Percentiles rank a stretch among this genome's conserved stretches.
phyloP scores from a whole-genome alignment of 35 echinoderm and acorn worm species.

The Stichopus chloronotus region DNA sequence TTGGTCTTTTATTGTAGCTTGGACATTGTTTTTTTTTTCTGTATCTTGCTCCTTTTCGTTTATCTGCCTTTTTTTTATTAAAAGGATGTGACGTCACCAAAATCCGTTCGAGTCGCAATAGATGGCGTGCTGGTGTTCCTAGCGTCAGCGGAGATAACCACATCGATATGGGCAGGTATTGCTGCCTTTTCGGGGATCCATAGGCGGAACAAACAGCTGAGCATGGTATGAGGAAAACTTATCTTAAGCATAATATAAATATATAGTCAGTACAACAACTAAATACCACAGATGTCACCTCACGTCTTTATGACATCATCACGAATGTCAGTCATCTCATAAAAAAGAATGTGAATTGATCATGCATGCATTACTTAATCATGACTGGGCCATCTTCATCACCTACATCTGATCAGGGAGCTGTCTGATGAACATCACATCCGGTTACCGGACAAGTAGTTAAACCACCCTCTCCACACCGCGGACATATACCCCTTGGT shows the following conservation, averaged over 20 bases:
- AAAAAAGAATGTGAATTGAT: neutral
- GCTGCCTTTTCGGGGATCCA: neutral
- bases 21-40: neutral
- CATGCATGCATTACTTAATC: neutral
- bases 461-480: too few species aligned
- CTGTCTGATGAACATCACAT: too few species aligned
- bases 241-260: neutral
- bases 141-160: neutral
- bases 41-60: neutral
- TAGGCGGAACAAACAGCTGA: neutral
- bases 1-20: neutral
- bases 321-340: too few species aligned
- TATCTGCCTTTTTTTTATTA: neutral
- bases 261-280: neutral
- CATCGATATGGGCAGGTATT: neutral
- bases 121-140: conserved; percentile 17
- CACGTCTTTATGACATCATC: too few species aligned
- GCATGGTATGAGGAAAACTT: neutral
- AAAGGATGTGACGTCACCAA: neutral
- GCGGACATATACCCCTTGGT: too few species aligned
- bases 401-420: too few species aligned
- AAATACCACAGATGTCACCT: neutral
- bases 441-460: too few species aligned
- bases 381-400: neutral
- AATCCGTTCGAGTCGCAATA: neutral